These are phyloP conservation scores for Tricholauxania praeusta DNA, from an alignment of 2,888 invertebrate species.

Conservation along the genomic window DNA sequence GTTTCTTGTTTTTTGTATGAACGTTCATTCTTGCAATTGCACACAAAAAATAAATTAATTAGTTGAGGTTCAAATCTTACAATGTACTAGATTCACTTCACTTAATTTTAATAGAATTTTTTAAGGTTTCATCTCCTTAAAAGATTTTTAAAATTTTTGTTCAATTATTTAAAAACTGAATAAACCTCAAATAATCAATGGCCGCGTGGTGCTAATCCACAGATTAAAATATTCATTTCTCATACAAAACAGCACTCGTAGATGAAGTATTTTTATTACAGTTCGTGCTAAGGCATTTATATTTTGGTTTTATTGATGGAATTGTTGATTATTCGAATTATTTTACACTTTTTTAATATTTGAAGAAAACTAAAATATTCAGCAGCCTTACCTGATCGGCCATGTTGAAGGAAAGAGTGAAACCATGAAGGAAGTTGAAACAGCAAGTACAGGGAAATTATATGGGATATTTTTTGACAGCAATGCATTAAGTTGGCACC, in stretches of 20 bases:
- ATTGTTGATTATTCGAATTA: conserved; percentile 22
- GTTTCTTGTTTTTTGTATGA: conserved; percentile 98
- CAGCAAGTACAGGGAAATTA: conserved; percentile 44
- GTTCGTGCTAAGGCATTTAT: not conserved
- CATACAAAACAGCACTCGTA: conserved; percentile 42
- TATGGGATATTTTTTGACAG: conserved; percentile 37
- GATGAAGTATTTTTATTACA: conserved; percentile 19
- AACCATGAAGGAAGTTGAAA: conserved; percentile 52
- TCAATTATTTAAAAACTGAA: not conserved
- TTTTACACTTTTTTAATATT: conserved; percentile 33
- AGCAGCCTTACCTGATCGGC: conserved; percentile 81
- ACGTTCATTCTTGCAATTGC: conserved; percentile 80
- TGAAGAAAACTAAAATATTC: conserved; percentile 39
- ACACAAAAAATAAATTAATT: conserved; percentile 43
- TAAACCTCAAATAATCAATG: not conserved
- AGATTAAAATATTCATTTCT: not conserved
- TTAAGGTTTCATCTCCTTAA: conserved; percentile 14
- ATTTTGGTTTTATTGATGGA: not conserved
- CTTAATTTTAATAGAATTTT: conserved; percentile 7
- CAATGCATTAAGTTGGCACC: conserved; percentile 6
- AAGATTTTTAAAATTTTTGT: not conserved
- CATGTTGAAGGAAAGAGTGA: conserved; percentile 74
- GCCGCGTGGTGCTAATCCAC: conserved; percentile 13
- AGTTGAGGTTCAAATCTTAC: conserved; percentile 55
- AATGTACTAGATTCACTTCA: not conserved